A percentile compares a stretch with the other conserved stretches of the same genome.
phyloP scores from a whole-genome alignment of 1,140 invertebrate genomes.

The Asobara japonica region DNA sequence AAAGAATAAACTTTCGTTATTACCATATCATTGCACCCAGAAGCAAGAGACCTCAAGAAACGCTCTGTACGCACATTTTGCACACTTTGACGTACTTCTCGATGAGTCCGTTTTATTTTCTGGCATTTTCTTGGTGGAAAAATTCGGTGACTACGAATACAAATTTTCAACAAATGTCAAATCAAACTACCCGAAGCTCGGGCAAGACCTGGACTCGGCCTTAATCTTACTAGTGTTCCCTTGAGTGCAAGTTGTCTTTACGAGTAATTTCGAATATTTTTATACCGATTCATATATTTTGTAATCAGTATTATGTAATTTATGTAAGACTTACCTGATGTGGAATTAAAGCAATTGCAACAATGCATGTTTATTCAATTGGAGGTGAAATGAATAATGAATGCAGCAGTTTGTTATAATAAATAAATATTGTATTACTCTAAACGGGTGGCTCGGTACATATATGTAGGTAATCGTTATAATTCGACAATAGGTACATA shows the following conservation, averaged over 20 bases:
- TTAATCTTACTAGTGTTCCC: not conserved
- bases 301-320: not conserved
- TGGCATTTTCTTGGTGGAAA: no score
- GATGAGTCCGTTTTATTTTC: no score
- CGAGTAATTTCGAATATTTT: not conserved
- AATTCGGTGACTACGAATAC: no score
- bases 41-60: no score
- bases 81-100: no score
- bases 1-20: no score
- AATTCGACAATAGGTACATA: conserved; percentile 45
- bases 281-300: not conserved
- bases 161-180: no score
- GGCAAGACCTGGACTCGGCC: no score
- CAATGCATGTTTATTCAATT: not conserved
- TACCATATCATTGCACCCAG: no score
- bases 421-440: conserved; percentile 50
- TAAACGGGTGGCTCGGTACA: conserved; percentile 49
- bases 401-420: conserved; percentile 40
- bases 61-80: no score
- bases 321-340: not conserved
- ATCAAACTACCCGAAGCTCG: no score
- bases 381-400: conserved; percentile 21
- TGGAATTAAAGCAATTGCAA: not conserved
- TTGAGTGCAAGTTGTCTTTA: not conserved
- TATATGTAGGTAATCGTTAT: conserved; percentile 41